Evolutionary conservation across 2,888 invertebrate genomes (phyloP), one percentile per base, ranked within the genome.

Genomic region (Athalia circularis): DNA sequence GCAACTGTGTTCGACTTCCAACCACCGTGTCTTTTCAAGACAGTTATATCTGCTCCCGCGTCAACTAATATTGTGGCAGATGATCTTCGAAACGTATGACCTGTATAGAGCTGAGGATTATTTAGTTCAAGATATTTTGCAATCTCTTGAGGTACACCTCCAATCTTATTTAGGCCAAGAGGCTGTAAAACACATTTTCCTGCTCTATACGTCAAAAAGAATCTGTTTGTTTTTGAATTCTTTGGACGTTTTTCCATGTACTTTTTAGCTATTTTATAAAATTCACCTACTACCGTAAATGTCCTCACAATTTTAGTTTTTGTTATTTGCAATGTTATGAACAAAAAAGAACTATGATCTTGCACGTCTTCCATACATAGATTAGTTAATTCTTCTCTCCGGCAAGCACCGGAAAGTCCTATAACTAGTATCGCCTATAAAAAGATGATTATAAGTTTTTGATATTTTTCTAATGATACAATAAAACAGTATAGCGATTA

Each of bases 211-310:
- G 29, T 29, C 29, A 29, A 29, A 29, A 29, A 29, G 29, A 29
- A 29, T 62, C 13, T 59, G 29, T 29, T 29, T 2, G 29, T 29
- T 29, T 29, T 29, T 29, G 29, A 29, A 29, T 29, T 29, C 29
- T 59, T 5, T 11, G 59, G 59, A 5, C 59, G 8, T 59, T n/a
- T 59, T 7, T 11, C n/a, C 59, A 59, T 59, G n/a, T 59, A 59
- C 13, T 13, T 59, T 13, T 59, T 59, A 13, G 9, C 7, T 11
- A 59, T 11, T 77, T 52, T 45, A 48, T 75, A 79, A 85, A 80
- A 81, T 80, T 65, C 83, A 83, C 70, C 70, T 11, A 70, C 70
- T 7, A 52, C 70, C 48, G 70, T 70, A 52, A 70, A 70, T 8
- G 70, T 11, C 13, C 70, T 9, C n/a, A 8, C 9, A 15, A 70